Base-by-base conservation (phyloP, 2,888 invertebrate species). In the Pseudoips prasinana region DNA sequence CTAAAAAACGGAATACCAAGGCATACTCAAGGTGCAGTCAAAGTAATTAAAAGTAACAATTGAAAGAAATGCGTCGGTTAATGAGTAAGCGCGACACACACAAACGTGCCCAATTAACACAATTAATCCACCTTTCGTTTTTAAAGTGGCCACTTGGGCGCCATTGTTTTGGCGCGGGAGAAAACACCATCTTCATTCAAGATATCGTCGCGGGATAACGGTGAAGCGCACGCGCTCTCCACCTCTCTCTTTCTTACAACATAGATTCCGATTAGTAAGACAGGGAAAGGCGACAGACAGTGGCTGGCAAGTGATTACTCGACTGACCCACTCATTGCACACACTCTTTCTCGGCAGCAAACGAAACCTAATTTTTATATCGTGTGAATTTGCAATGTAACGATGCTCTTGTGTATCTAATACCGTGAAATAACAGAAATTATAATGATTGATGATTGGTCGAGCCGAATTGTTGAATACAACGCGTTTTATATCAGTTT, bases 341-440 rank as follows among this genome's bases (percentile, higher is more conserved):
- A 87, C 79, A 89, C 90, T 91, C 90, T 90, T 90, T 90, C 90
- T 90, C 84, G 81, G 76, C 77, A 69, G 79, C 84, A 84, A 85
- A 74, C 78, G 83, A 78, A 84, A 89, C 87, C 89, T 87, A 86
- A 86, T 88, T 89, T 82, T 82, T 76, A 73, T 77, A 73, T 72
- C 78, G 77, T 79, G 79, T 79, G 79, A 81, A 83, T 81, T 80
- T 66, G 74, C 75, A 75, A 76, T 77, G 71, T 67, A 72, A 73
- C 61, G 64, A 68, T 60, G 61, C 64, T 57, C 52, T 58, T 53
- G 55, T 57, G 58, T 58, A 39, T 46, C 54, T 69, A 63, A 64
- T 66, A 66, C 70, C 71, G 73, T 76, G 72, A 75, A 82, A 80
- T 76, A 73, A 77, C 68, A 66, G 65, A 69, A 62, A 78, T 73